Evolutionary conservation across 30 jellyfish, hydroid and myxozoan species (phyloP).

Genomic region (Aurelia aurita complex sp. Pacific): DNA sequence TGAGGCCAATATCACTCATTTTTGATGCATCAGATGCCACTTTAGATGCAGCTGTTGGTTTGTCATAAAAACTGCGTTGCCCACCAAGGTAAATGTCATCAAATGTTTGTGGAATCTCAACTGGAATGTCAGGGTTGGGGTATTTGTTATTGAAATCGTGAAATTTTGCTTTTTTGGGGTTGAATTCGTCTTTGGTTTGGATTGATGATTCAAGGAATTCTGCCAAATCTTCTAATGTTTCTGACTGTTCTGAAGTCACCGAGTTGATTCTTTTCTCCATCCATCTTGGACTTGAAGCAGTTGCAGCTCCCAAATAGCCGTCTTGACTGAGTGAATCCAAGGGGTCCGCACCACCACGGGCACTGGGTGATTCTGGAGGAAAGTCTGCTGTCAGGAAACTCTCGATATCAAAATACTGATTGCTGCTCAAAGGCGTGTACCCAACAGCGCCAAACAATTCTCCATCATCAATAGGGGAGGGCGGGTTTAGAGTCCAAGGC

Average conservation of each 20-base stretch:
- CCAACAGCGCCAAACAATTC: conserved; percentile 71
- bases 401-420: conserved; percentile 59
- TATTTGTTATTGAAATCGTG: not conserved
- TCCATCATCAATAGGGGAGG: conserved; percentile 64
- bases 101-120: not conserved
- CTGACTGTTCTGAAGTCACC: conserved; percentile 17
- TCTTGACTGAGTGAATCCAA: not conserved
- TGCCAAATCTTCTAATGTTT: conserved; percentile 26
- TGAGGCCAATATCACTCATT: not conserved
- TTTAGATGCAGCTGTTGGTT: not conserved
- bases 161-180: not conserved
- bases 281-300: not conserved
- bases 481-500: conserved; percentile 45
- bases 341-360: not conserved
- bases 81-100: conserved; percentile 5
- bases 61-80: not conserved
- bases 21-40: not conserved
- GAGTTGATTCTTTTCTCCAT: conserved; percentile 1
- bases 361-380: conserved; percentile 9
- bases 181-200: not conserved
- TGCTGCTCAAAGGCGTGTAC: conserved; percentile 50
- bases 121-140: conserved; percentile 11
- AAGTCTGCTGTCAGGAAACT: conserved; percentile 45
- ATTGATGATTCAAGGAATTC: conserved; percentile 22
- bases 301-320: conserved; percentile 8